phyloP scores from a whole-genome alignment of 2,797 vertebrate species.

The Simalia tracyae region DNA sequence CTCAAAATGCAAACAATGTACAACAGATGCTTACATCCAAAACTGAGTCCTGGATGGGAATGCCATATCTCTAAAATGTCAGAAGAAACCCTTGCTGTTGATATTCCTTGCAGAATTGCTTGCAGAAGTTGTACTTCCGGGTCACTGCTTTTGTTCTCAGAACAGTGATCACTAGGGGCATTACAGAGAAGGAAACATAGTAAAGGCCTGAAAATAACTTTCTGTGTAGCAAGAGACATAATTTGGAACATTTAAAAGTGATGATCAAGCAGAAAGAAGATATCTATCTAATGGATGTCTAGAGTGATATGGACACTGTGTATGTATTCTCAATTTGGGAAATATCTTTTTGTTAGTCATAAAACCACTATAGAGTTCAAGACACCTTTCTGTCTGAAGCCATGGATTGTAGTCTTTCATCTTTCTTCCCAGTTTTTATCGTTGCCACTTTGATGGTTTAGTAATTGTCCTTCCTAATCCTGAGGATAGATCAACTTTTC shows the following conservation, averaged over 20 bases:
- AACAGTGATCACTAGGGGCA: background rate
- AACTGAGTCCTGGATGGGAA: too few relatives aligned
- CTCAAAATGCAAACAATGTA: background rate
- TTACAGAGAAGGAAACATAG: background rate
- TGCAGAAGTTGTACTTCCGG: background rate
- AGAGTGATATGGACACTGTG: background rate
- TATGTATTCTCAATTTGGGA: background rate
- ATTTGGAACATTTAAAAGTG: background rate
- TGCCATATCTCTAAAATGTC: background rate
- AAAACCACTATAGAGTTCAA: background rate
- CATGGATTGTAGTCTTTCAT: background rate
- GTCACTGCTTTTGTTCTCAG: background rate
- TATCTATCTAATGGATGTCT: background rate
- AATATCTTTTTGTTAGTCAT: background rate
- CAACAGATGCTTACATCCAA: background rate
- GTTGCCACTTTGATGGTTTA: slow-evolving; percentile 15
- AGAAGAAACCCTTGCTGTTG: background rate
- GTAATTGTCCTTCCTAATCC: slow-evolving; percentile 8
- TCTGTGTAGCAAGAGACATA: background rate
- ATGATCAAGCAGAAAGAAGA: background rate
- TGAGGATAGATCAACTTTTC: slow-evolving; percentile 3
- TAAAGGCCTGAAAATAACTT: background rate
- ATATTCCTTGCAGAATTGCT: background rate
- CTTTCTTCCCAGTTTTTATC: background rate
- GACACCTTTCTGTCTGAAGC: slow-evolving; percentile 5